A percentile compares a stretch with the other conserved stretches of the same genome.
These are phyloP conservation scores for Saccostrea echinata DNA, from an alignment of 1,140 invertebrate species.

Conservation along the genomic window DNA sequence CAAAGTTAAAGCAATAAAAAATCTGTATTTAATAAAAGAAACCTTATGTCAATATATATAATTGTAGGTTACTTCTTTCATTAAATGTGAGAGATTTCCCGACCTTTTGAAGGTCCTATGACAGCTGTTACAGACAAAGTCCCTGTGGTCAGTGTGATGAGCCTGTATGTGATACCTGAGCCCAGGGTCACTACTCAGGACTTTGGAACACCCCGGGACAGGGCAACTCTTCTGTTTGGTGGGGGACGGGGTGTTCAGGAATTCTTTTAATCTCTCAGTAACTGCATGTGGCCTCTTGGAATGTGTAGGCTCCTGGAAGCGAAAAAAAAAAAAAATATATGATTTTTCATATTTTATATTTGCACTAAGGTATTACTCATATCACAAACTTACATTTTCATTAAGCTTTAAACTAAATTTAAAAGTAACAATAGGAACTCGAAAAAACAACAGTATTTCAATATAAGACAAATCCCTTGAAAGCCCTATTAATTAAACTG, in stretches of 20 bases:
- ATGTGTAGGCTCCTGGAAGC: conserved; percentile 54
- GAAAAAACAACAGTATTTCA: too few relatives aligned
- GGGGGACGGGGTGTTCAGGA: conserved; percentile 62
- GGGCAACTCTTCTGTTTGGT: conserved; percentile 69
- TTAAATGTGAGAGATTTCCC: too few relatives aligned
- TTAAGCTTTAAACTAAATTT: too few relatives aligned
- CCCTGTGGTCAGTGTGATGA: conserved; percentile 59
- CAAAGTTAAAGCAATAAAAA: too few relatives aligned
- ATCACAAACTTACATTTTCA: too few relatives aligned
- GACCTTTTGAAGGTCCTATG: conserved; percentile 75
- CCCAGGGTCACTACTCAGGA: conserved; percentile 73
- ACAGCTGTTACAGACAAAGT: conserved; percentile 69
- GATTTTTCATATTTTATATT: not conserved
- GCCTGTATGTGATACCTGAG: conserved; percentile 73
- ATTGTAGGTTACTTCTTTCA: too few relatives aligned
- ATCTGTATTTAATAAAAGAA: too few relatives aligned
- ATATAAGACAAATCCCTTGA: too few relatives aligned
- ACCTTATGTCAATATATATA: too few relatives aligned
- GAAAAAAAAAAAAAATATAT: not conserved
- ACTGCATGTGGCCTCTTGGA: conserved; percentile 70
- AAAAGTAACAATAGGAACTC: too few relatives aligned
- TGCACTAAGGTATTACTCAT: not conserved
- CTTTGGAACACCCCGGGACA: conserved; percentile 68
- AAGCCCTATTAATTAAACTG: too few relatives aligned
- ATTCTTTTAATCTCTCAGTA: conserved; percentile 73